phyloP scores from a whole-genome alignment of 1,140 invertebrate species.

The Drosophila nigrodunni region DNA sequence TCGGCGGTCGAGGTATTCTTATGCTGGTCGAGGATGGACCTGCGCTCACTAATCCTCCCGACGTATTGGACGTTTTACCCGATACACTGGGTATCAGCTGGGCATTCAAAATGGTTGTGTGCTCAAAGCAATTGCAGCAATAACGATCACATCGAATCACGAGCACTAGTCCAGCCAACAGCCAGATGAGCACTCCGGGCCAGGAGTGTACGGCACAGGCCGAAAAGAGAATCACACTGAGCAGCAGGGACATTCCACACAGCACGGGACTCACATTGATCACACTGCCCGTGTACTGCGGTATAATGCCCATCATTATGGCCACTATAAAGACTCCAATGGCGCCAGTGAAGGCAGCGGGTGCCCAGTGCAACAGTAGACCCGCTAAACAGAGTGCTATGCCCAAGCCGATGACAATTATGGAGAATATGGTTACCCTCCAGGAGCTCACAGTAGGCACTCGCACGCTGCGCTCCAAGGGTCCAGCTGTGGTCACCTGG shows the following conservation, averaged over 20 bases:
- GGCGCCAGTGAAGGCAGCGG: slow-evolving; percentile 67
- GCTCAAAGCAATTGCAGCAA: slow-evolving; percentile 82
- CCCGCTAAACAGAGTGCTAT: slow-evolving; percentile 67
- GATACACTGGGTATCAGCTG: slow-evolving; percentile 79
- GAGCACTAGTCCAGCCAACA: slow-evolving; percentile 67
- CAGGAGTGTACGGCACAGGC: slow-evolving; percentile 71
- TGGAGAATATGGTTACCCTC: slow-evolving; percentile 74
- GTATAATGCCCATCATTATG: slow-evolving; percentile 80
- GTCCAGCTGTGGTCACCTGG: slow-evolving; percentile 80
- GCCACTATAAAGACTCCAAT: slow-evolving; percentile 70
- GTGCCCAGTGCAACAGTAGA: slow-evolving; percentile 66
- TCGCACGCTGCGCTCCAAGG: slow-evolving; percentile 74
- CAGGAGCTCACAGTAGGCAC: slow-evolving; percentile 77
- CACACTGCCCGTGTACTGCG: slow-evolving; percentile 71
- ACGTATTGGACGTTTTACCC: slow-evolving; percentile 50
- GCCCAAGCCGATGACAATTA: slow-evolving; percentile 71
- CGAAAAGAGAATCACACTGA: slow-evolving; percentile 68
- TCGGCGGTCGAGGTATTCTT: slow-evolving; percentile 77
- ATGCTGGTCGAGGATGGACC: slow-evolving; percentile 65
- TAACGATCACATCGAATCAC: slow-evolving; percentile 77
- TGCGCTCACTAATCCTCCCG: not conserved
- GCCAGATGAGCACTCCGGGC: slow-evolving; percentile 77
- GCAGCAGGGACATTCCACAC: slow-evolving; percentile 61
- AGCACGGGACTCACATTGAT: slow-evolving; percentile 75
- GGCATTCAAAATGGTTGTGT: slow-evolving; percentile 67